phyloP scores from a whole-genome alignment of 2,113 vertebrate genomes.

The Notiomystis cincta region DNA sequence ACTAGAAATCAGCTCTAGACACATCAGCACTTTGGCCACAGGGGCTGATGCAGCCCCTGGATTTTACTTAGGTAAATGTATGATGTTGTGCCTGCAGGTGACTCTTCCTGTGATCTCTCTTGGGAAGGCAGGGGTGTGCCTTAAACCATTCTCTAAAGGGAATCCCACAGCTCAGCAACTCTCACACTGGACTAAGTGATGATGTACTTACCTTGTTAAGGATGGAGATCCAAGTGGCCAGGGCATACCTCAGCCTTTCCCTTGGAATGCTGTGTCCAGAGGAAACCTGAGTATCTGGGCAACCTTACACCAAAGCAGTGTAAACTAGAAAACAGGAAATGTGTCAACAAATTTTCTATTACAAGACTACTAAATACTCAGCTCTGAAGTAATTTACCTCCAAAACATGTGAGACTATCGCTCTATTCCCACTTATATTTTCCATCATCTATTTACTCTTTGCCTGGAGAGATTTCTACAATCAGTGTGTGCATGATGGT shows the following conservation, averaged over 20 bases:
- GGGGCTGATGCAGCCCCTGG: background rate
- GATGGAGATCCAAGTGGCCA: background rate
- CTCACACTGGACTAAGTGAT: background rate
- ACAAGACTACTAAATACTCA: background rate
- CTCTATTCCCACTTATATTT: background rate
- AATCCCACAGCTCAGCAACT: background rate
- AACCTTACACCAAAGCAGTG: background rate
- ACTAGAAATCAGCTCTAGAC: background rate
- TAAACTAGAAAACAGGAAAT: background rate
- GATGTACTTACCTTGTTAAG: background rate
- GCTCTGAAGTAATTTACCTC: background rate
- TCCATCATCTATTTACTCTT: background rate
- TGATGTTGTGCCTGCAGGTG: background rate
- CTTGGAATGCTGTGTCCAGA: background rate
- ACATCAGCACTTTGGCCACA: background rate
- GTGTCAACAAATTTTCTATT: background rate
- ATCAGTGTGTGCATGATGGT: background rate
- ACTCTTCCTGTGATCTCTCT: background rate
- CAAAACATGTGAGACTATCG: rapidly evolving
- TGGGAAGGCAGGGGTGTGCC: background rate
- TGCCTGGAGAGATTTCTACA: background rate
- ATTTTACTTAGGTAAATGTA: background rate
- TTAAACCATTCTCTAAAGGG: background rate
- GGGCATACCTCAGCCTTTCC: background rate
- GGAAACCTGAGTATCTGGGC: background rate